These are phyloP conservation scores for Pipistrellus kuhlii DNA, from an alignment of 2,797 vertebrate species.

Conservation along the genomic window DNA sequence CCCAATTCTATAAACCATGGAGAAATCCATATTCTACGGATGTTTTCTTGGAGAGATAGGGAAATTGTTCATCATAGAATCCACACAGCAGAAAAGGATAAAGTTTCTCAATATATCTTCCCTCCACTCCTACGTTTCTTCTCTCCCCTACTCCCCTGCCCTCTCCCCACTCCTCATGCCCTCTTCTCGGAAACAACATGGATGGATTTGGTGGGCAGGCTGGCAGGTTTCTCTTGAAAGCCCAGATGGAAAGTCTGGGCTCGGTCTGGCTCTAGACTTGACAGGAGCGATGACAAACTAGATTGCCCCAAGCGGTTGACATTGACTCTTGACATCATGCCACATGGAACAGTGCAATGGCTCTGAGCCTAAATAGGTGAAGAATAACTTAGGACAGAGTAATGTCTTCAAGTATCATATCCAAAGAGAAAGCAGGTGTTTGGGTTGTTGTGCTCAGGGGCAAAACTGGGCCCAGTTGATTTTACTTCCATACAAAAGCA, in stretches of 20 bases:
- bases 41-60: neutral
- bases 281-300: neutral
- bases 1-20: neutral
- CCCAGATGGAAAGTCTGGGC: neutral
- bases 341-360: neutral
- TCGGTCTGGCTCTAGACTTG: neutral
- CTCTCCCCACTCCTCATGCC: neutral
- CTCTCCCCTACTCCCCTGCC: rapidly evolving
- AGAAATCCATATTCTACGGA: neutral
- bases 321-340: neutral
- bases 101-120: neutral
- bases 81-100: neutral
- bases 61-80: neutral
- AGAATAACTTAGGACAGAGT: neutral
- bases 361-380: neutral
- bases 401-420: neutral
- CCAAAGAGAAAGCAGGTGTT: neutral
- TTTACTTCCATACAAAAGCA: slow-evolving; percentile 25
- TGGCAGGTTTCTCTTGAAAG: neutral
- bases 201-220: neutral
- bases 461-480: neutral
- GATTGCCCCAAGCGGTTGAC: rapidly evolving
- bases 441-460: neutral
- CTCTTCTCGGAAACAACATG: neutral
- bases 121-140: neutral